phyloP scores from a whole-genome alignment of 2,888 invertebrate species.

The Melitaea athalia region DNA sequence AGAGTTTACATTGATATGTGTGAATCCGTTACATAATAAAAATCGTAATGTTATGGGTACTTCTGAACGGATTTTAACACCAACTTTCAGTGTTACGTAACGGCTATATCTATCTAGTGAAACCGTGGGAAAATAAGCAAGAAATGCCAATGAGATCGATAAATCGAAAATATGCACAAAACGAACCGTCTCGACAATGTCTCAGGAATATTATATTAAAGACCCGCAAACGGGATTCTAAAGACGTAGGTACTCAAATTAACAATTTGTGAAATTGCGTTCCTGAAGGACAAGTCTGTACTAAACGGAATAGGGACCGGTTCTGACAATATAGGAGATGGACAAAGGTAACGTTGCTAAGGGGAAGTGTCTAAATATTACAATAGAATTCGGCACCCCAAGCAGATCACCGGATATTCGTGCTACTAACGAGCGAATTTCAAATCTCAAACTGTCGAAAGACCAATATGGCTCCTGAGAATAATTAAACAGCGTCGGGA shows the following conservation, averaged over 20 bases:
- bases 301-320: slow-evolving; percentile 54
- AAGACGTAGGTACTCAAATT: background rate
- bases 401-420: slow-evolving; percentile 44
- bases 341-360: slow-evolving; percentile 62
- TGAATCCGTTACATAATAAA: slow-evolving; percentile 39
- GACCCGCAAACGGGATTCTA: slow-evolving; percentile 7
- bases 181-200: slow-evolving; percentile 10
- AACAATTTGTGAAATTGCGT: slow-evolving; percentile 19
- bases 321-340: slow-evolving; percentile 56
- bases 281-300: slow-evolving; percentile 31
- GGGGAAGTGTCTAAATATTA: slow-evolving; percentile 55
- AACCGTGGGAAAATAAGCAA: slow-evolving; percentile 44
- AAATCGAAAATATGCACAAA: slow-evolving; percentile 39
- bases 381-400: slow-evolving; percentile 56
- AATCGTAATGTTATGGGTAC: slow-evolving; percentile 36
- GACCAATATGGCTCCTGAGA: slow-evolving; percentile 59
- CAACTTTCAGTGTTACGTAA: slow-evolving; percentile 43
- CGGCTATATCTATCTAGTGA: slow-evolving; percentile 32
- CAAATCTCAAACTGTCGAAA: slow-evolving; percentile 55
- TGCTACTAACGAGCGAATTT: slow-evolving; percentile 57
- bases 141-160: slow-evolving; percentile 43
- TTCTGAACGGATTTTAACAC: slow-evolving; percentile 40
- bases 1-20: slow-evolving; percentile 36
- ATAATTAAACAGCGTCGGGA: slow-evolving; percentile 55
- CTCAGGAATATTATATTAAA: background rate